Evolutionary conservation across 2,888 invertebrate species (phyloP).

Genomic region (Papilio gigon): DNA sequence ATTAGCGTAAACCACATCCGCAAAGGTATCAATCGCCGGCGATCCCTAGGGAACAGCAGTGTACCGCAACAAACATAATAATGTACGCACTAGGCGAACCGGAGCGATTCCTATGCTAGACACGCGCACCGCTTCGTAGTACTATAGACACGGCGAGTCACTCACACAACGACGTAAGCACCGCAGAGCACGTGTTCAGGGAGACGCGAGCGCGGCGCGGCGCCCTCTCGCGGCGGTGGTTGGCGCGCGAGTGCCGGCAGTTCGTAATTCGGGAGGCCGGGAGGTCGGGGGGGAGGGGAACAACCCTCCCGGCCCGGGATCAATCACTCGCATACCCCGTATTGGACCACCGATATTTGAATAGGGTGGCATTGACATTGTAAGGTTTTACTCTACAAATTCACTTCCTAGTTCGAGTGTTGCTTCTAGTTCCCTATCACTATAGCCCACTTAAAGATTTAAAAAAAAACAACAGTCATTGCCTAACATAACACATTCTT

Average conservation of each 20-base stretch:
- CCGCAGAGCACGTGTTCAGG: constrained; percentile 60
- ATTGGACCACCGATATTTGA: constrained; percentile 58
- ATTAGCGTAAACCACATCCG: constrained; percentile 63
- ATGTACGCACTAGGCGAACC: constrained; percentile 67
- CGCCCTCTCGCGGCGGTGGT: constrained; percentile 79
- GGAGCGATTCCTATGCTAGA: constrained; percentile 65
- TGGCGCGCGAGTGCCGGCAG: constrained; percentile 76
- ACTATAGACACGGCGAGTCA: constrained; percentile 72
- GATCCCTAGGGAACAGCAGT: constrained; percentile 68
- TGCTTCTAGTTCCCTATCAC: constrained; percentile 13
- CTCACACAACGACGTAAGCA: constrained; percentile 63
- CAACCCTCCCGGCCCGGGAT: constrained; percentile 68
- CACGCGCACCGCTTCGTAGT: constrained; percentile 64
- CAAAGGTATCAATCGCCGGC: constrained; percentile 65
- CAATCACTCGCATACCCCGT: constrained; percentile 63
- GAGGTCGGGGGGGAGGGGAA: constrained; percentile 67
- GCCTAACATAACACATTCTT: not conserved
- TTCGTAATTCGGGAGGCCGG: constrained; percentile 67
- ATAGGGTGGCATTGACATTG: constrained; percentile 58
- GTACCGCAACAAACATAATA: constrained; percentile 73
- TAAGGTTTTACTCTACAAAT: constrained; percentile 37
- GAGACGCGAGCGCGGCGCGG: constrained; percentile 60
- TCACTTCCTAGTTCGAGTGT: constrained; percentile 31
- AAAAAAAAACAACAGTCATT: not conserved
- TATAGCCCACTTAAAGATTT: not conserved